Evolutionary conservation across 1,140 invertebrate genomes (phyloP), one percentile per base, ranked within the genome.

Genomic region (Trichonephila inaurata): DNA sequence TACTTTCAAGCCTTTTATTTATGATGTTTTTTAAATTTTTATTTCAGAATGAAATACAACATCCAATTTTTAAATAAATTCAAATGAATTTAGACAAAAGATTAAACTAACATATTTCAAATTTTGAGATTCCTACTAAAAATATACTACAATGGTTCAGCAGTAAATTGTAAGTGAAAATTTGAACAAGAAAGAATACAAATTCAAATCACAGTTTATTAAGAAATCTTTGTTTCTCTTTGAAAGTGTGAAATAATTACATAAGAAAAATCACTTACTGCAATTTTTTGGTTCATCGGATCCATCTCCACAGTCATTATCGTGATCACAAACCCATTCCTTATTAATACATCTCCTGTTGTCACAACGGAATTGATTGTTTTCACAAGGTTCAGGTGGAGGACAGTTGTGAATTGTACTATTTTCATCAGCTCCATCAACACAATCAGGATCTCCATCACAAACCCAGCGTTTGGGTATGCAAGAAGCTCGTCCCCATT

Each of bases 341-440:
- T 97, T 97, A 93, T 97, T 98, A 40, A 98, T 97, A 95, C 99
- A 99, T 0, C 98, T 96, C 10, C 98, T 98, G 95, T 99, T 99
- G 69, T 97, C 97, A 95, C 99, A 99, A 18, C 97, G 97, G 96
- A 99, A 99, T 96, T 99, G 98, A 94, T 98, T 98, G 0, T 98
- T 97, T 4, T 96, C 96, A 94, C 98, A 99, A 0, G 98, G 97
- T 72, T 97, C 97, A 2, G 97, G 97, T 69, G 8, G 97, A 0
- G 98, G 97, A 95, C 98, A 99, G 94, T 97, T 97, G 93, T 98
- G 97, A 16, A 98, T 94, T 0, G 98, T 98, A 0, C 97, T 96
- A 95, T 98, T 98, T 96, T 99, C 99, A 96, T 99, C 99, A n/a
- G 98, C 98, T 0, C 98, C 98, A 95, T 99, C 98, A 0, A 99